These are phyloP conservation scores for Hecatera dysodea DNA, from an alignment of 2,888 invertebrate genomes.

Conservation along the genomic window DNA sequence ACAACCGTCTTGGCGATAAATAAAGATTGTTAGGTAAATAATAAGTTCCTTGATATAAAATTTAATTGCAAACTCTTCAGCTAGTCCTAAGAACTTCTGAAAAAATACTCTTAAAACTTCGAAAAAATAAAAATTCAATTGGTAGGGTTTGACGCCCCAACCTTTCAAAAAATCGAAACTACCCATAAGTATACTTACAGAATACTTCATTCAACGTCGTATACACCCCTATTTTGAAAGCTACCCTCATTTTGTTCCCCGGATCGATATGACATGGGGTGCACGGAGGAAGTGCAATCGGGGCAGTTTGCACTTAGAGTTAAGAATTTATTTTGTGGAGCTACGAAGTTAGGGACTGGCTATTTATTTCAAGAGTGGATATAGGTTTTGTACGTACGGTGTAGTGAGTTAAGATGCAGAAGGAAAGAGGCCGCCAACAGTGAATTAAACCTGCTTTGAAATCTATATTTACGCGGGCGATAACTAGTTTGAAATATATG, in stretches of 20 bases:
- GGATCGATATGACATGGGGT: constrained; percentile 63
- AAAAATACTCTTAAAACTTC: neutral
- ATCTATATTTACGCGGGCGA: too few species aligned
- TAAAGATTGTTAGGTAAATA: neutral
- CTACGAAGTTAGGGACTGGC: constrained; percentile 16
- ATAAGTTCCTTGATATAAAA: neutral
- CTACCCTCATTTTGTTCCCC: constrained; percentile 50
- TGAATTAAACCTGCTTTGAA: too few species aligned
- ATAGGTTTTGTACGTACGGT: neutral
- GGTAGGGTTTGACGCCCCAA: neutral
- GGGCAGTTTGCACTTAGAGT: constrained; percentile 38
- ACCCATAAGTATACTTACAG: constrained; percentile 34
- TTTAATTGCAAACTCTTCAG: neutral
- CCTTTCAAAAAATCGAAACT: constrained; percentile 36
- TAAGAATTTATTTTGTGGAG: constrained; percentile 42
- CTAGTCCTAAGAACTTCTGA: neutral
- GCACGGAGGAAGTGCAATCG: constrained; percentile 72
- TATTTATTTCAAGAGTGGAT: neutral
- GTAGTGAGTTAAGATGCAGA: too few species aligned
- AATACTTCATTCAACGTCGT: constrained; percentile 39
- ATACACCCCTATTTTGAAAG: constrained; percentile 59
- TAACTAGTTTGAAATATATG: too few species aligned
- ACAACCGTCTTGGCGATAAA: neutral
- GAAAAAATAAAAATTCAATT: neutral
- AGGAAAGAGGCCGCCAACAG: too few species aligned